Evolutionary conservation across 2,797 vertebrate species (phyloP).

Genomic region (Atherinosoma microstoma): DNA sequence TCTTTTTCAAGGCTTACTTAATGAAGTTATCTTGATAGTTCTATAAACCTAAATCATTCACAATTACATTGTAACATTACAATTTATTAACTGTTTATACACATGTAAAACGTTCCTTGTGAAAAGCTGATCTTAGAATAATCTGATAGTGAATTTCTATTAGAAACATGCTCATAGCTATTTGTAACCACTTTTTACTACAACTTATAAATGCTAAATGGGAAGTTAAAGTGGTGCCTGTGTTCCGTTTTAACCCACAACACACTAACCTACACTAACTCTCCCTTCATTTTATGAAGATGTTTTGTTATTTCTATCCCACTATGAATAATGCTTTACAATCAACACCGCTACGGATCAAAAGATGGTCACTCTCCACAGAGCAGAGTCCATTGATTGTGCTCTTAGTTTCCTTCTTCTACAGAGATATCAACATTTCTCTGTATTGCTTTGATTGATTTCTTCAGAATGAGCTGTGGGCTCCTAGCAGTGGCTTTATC

Average conservation of each 20-base stretch:
- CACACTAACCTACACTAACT: neutral
- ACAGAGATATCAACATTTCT: constrained; percentile 64
- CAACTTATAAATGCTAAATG: constrained; percentile 3
- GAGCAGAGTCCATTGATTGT: constrained; percentile 54
- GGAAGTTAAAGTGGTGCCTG: neutral
- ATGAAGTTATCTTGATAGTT: no score
- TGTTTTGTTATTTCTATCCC: constrained; percentile 11
- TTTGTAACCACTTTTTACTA: neutral
- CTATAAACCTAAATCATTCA: neutral
- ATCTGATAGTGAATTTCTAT: neutral
- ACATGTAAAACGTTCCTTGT: neutral
- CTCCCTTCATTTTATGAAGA: neutral
- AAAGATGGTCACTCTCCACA: constrained; percentile 2
- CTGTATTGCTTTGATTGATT: constrained; percentile 75
- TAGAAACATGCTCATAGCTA: neutral
- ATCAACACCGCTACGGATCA: constrained; percentile 9
- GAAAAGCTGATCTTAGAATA: neutral
- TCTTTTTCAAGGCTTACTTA: neutral
- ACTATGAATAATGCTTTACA: constrained; percentile 28
- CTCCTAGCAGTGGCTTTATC: constrained; percentile 73
- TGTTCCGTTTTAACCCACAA: neutral
- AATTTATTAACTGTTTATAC: neutral
- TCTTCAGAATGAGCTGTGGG: constrained; percentile 55
- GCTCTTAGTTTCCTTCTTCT: constrained; percentile 30
- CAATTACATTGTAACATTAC: neutral